Conservation (phyloP, 2,113 vertebrate species). For the Bagarius yarrelli region DNA sequence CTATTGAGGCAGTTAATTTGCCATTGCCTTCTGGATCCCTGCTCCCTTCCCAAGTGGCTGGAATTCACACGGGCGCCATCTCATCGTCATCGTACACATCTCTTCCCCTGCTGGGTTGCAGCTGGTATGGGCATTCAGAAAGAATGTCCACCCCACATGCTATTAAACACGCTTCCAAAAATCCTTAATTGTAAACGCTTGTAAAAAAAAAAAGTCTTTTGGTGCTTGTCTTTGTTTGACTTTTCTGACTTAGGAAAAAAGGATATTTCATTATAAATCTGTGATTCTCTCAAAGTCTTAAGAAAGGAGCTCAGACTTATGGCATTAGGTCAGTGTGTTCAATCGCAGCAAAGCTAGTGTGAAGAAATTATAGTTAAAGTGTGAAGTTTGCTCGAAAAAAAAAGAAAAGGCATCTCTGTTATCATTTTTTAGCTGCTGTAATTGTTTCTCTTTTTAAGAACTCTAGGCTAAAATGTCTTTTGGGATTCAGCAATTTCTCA, state of each 20-base stretch:
- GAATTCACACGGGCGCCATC: constrained; percentile 46
- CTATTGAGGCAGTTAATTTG: constrained; percentile 70
- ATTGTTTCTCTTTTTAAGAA: neutral
- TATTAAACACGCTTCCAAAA: constrained; percentile 51
- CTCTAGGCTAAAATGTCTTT: too few relatives aligned
- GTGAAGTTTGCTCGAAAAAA: neutral
- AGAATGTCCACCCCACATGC: constrained; percentile 39
- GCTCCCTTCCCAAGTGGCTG: constrained; percentile 53
- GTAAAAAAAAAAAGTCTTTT: constrained; percentile 36
- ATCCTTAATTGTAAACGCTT: constrained; percentile 31
- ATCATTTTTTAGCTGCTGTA: neutral
- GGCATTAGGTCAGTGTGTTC: constrained; percentile 10
- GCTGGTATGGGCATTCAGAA: constrained; percentile 42
- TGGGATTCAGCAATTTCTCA: too few relatives aligned
- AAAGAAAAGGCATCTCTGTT: neutral
- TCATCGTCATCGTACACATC: constrained; percentile 39
- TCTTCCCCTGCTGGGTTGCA: constrained; percentile 41
- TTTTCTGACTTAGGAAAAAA: constrained; percentile 25
- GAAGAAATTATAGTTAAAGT: neutral
- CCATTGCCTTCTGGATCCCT: constrained; percentile 60
- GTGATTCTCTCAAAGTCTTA: constrained; percentile 22
- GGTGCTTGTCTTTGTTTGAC: constrained; percentile 36
- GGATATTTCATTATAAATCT: constrained; percentile 36
- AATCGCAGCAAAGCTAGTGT: constrained; percentile 3
- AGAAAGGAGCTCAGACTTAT: neutral